These are phyloP conservation scores for Eublepharis macularius DNA, from an alignment of 2,113 vertebrate species.

Conservation along the genomic window DNA sequence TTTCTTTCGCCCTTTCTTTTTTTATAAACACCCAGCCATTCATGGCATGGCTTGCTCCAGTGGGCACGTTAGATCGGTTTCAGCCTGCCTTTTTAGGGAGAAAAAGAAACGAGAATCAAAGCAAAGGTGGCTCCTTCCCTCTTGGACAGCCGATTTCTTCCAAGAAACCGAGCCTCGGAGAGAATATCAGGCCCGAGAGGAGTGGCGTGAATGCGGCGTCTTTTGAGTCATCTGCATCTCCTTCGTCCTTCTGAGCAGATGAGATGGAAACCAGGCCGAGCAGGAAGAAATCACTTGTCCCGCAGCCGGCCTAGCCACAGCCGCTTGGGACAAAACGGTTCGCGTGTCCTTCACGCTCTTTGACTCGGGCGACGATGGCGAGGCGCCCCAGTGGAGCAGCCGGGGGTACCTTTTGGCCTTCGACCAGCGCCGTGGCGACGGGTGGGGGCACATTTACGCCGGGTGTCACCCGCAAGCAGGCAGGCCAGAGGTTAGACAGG, in stretches of 20 bases:
- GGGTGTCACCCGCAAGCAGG: slow-evolving; percentile 77
- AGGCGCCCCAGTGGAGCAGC: slow-evolving; percentile 75
- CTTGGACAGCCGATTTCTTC: slow-evolving; percentile 73
- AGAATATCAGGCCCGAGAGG: slow-evolving; percentile 78
- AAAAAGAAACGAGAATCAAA: slow-evolving; percentile 57
- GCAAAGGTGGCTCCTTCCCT: slow-evolving; percentile 86
- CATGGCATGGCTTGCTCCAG: slow-evolving; percentile 83
- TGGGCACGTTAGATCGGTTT: slow-evolving; percentile 90
- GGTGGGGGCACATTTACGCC: slow-evolving; percentile 70
- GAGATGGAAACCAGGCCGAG: slow-evolving; percentile 93
- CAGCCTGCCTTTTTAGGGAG: slow-evolving; percentile 86
- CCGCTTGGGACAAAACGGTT: slow-evolving; percentile 94
- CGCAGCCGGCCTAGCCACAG: slow-evolving; percentile 89
- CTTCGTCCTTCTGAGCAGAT: slow-evolving; percentile 73
- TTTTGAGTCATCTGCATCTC: no score
- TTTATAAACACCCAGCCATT: slow-evolving; percentile 82
- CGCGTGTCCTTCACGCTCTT: slow-evolving; percentile 97
- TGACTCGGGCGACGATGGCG: slow-evolving; percentile 80
- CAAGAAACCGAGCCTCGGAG: slow-evolving; percentile 76
- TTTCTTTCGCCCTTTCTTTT: neutral
- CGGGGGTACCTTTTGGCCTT: slow-evolving; percentile 76
- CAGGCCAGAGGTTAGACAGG: slow-evolving; percentile 89
- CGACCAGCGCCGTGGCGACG: slow-evolving; percentile 67
- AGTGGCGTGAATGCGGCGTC: slow-evolving; percentile 80
- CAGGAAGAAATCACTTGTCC: slow-evolving; percentile 95